Base-by-base conservation (phyloP, 2,113 vertebrate genomes). In the Cyprinus carpio region DNA sequence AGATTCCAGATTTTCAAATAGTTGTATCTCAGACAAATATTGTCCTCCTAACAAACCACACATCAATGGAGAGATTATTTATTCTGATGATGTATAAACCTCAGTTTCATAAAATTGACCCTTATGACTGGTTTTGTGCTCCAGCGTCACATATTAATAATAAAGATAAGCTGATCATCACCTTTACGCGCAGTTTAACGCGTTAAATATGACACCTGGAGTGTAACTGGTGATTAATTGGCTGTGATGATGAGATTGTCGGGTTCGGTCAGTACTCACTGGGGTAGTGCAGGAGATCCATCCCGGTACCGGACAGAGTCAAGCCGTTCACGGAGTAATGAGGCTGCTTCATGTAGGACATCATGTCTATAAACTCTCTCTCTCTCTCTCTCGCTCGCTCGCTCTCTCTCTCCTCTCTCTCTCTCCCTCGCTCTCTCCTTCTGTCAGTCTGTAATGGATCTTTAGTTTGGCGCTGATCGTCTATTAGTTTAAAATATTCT, bases 291-390 rank as follows among this genome's bases (percentile, higher is more conserved):
- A 97, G 93, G 83, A 97, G 94, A 89, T 97, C 96, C 96, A 97
- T 96, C 81, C 95, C 95, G 25, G 96, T 93, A 65, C 94, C 96
- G 79, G 95, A 94, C 90, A 96, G 92, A 85, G 95, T 94, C 92
- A 97, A 93, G 87, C 95, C 96, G 90, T 96, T 96, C 92, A 97
- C 95, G 34, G 95, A 93, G 91, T 96, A 96, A 94, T 96, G 96
- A 75, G 96, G 95, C 89, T 96, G 96, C 91, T 96, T 97, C 91
- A 96, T 95, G 92, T 96, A 97, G 91, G 96, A 96, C 96, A 96
- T 96, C 96, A 96, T 96, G 91, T 93, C 94, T 94, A 94, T 94
- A 93, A 94, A 92, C 92, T 93, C 91, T 93, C 91, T 91, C 85
- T 81, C 84, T 88, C 74, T 84, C 78, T 86, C 92, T 90, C 89